Evolutionary conservation across 2,888 invertebrate species (phyloP), one percentile per base, ranked within the genome.

Genomic region (Cloeon dipterum): DNA sequence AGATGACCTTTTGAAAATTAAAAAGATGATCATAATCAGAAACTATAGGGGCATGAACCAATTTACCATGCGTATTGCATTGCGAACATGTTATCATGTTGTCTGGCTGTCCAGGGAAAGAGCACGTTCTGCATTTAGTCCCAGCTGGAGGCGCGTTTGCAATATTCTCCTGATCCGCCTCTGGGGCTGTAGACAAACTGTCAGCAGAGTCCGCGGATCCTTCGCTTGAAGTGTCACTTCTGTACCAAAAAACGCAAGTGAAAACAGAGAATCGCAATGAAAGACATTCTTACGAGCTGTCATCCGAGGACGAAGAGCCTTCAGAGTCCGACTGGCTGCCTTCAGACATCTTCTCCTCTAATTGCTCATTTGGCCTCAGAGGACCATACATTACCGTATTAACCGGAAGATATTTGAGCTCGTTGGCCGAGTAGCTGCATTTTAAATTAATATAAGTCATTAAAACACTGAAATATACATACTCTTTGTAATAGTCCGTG

Each of bases 391-490:
- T 52, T 42, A 82, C 79, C 7, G 94, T 91, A 55, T 86, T 91
- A 35, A 98, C 54, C 1, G 98, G 98, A 59, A 91, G 74, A 53
- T 83, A 85, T 51, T 83, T 79, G 39, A 96, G 62, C 57, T 94
- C 88, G 11, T 75, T 69, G 5, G 85, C 63, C 2, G 79, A 73
- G 54, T 85, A 93, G 40, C 63, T 63, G 46, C 7, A 16, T 21
- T 8, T 29, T 29, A 29, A 11, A 5, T n/a, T n/a, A n/a, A n/a
- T n/a, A n/a, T n/a, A n/a, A n/a, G n/a, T n/a, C n/a, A n/a, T n/a
- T n/a, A 3, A 25, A 20, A 10, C 29, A 19, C 26, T 13, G 13
- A 25, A 5, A 29, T 19, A 18, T 8, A 44, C 56, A 50, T 52
- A 73, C 70, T 58, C 59, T 49, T 75, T 71, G 58, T 78, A 93